Evolutionary conservation across 2,888 invertebrate genomes (phyloP).

Genomic region (Andrena bicolor): DNA sequence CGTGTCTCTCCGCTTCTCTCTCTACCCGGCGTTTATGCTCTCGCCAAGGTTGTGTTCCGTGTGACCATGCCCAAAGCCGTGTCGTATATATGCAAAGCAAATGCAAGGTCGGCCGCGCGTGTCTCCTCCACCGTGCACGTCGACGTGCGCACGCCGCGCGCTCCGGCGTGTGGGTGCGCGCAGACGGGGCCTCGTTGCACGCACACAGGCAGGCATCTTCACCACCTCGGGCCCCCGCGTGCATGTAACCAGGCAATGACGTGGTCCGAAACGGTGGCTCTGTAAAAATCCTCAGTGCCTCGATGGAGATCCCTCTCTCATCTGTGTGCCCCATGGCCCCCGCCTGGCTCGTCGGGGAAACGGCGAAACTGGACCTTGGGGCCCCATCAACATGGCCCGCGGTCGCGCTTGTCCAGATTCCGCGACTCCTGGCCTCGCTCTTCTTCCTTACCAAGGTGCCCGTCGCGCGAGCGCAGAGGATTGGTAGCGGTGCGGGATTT

Average conservation of each 20-base stretch:
- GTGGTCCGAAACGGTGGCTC: conserved; percentile 57
- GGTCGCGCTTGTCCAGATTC: not conserved
- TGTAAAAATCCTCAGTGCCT: conserved; percentile 55
- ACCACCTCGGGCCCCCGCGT: not conserved
- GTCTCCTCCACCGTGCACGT: conserved; percentile 62
- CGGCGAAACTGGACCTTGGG: conserved; percentile 63
- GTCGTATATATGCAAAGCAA: conserved; percentile 79
- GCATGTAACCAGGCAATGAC: conserved; percentile 62
- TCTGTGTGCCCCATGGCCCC: not conserved
- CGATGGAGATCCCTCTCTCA: conserved; percentile 23
- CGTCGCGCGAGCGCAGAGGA: not conserved
- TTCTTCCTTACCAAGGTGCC: not conserved
- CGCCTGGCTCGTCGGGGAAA: not conserved
- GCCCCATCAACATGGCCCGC: conserved; percentile 7
- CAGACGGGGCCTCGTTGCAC: conserved; percentile 24
- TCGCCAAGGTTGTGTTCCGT: conserved; percentile 76
- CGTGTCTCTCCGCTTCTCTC: conserved; percentile 20
- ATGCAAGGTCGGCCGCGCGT: conserved; percentile 78
- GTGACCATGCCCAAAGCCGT: conserved; percentile 76
- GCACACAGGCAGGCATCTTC: not conserved
- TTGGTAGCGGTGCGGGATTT: not conserved
- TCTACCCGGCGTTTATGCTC: conserved; percentile 65
- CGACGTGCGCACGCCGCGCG: not conserved
- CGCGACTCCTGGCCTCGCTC: not conserved
- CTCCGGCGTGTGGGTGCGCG: conserved; percentile 3